phyloP scores from a whole-genome alignment of 1,140 invertebrate genomes.

The Pachypsylla venusta region DNA sequence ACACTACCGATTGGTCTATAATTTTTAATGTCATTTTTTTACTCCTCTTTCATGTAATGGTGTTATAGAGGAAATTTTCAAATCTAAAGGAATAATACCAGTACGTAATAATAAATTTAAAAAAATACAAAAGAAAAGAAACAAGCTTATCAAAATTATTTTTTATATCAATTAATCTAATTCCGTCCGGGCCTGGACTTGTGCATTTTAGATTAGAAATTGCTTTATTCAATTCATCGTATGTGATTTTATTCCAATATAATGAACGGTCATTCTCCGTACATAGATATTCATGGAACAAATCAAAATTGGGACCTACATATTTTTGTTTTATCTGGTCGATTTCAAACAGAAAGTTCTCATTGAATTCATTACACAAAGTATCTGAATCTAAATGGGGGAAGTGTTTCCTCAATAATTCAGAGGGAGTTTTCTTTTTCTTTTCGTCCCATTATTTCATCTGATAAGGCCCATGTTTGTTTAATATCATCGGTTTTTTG shows the following conservation, averaged over 20 bases:
- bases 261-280: background rate
- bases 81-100: background rate
- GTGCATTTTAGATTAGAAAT: background rate
- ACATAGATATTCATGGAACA: background rate
- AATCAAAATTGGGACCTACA: background rate
- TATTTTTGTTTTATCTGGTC: background rate
- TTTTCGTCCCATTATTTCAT: background rate
- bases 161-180: background rate
- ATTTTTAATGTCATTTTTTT: background rate
- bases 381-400: background rate
- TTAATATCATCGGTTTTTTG: background rate
- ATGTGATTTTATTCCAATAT: background rate
- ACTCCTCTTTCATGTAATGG: background rate
- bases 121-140: background rate
- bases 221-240: background rate
- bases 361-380: constrained; percentile 1
- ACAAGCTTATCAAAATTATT: background rate
- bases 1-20: constrained; percentile 1
- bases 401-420: constrained; percentile 2
- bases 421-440: background rate
- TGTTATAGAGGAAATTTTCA: background rate
- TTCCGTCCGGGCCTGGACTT: background rate
- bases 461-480: background rate
- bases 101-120: background rate
- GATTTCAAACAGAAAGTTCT: background rate